Percentiles rank a stretch among this genome's conserved stretches.
Conservation (phyloP, 1,140 invertebrate species). For the Bombus ignitus region DNA sequence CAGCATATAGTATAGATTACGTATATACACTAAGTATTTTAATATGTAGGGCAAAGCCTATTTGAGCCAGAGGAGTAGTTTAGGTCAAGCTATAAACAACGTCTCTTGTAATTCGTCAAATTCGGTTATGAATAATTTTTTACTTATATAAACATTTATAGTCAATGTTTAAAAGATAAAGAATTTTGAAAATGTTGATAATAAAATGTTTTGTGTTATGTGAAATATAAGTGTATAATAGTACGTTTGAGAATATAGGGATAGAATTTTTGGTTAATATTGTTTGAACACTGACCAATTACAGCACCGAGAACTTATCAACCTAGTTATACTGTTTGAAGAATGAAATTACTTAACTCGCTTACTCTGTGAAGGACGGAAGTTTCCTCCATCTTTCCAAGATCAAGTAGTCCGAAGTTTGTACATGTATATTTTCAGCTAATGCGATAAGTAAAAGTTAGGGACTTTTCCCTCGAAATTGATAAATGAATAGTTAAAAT, state of each 20-base stretch:
- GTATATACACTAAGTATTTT: no score
- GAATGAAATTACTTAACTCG: conserved; percentile 30
- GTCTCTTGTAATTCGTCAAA: no score
- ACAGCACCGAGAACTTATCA: neutral
- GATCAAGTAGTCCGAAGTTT: neutral
- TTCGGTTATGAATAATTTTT: no score
- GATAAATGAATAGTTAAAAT: neutral
- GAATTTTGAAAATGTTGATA: no score
- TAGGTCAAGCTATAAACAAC: no score
- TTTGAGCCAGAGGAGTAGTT: no score
- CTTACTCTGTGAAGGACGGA: conserved; percentile 16
- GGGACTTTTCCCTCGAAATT: neutral
- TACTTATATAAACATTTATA: no score
- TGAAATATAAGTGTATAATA: neutral
- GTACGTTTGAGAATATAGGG: neutral
- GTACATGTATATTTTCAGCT: neutral
- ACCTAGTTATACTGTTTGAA: conserved; percentile 16
- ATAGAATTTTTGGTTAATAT: neutral
- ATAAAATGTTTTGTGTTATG: no score
- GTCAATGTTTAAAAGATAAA: no score
- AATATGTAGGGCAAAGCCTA: no score
- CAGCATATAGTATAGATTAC: no score
- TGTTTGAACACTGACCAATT: neutral
- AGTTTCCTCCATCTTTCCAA: conserved; percentile 14
- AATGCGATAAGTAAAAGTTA: neutral